Evolutionary conservation across 2,797 vertebrate genomes (phyloP).

Genomic region (Spheniscus humboldti): DNA sequence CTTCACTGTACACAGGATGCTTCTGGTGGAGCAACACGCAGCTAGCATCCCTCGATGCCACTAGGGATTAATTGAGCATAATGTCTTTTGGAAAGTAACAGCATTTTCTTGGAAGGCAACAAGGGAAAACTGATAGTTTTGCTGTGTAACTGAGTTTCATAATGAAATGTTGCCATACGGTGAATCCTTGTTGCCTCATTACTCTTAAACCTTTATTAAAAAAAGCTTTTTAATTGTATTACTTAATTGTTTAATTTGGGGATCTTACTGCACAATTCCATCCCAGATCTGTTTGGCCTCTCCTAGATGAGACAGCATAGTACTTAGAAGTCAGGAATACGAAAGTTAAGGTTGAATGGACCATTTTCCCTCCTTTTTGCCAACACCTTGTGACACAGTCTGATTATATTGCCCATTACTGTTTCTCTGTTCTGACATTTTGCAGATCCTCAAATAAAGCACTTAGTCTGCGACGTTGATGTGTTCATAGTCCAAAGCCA

Average conservation of each 20-base stretch:
- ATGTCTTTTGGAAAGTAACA: constrained; percentile 7
- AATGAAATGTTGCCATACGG: constrained; percentile 17
- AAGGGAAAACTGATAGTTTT: constrained; percentile 24
- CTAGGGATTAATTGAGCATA: constrained; percentile 25
- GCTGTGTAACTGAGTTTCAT: neutral
- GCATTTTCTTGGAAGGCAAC: constrained; percentile 33
- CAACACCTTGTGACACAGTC: neutral
- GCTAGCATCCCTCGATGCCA: neutral
- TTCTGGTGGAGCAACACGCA: neutral
- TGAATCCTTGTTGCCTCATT: constrained; percentile 13
- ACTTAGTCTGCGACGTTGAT: neutral
- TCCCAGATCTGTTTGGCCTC: neutral
- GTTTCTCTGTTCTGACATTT: neutral
- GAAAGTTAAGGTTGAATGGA: neutral
- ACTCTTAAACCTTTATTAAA: constrained; percentile 37
- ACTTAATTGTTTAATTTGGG: constrained; percentile 12
- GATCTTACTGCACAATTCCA: neutral
- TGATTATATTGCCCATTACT: neutral
- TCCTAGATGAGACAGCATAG: neutral
- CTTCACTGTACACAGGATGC: neutral
- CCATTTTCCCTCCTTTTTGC: neutral
- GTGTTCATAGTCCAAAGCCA: neutral
- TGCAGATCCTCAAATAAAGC: neutral
- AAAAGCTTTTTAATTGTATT: constrained; percentile 18
- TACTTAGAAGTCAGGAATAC: neutral